Evolutionary conservation across 1,140 invertebrate genomes (phyloP).

Genomic region (Littorina saxatilis): DNA sequence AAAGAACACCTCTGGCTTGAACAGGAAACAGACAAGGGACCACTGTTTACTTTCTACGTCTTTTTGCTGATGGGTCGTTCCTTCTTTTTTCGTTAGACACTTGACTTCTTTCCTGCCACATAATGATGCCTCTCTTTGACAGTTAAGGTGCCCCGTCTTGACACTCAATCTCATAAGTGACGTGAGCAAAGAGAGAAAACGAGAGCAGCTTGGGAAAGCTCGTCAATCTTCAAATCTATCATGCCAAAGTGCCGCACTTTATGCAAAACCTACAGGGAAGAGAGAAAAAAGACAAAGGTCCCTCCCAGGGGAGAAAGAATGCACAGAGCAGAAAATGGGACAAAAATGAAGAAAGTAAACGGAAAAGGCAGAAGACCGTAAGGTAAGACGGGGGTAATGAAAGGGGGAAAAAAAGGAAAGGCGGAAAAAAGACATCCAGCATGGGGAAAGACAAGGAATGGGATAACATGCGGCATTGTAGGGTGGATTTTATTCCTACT

Average conservation of each 20-base stretch:
- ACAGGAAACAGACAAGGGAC: slow-evolving; percentile 20
- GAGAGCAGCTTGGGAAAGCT: slow-evolving; percentile 30
- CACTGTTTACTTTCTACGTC: slow-evolving; percentile 16
- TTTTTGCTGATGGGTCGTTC: neutral
- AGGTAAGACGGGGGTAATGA: neutral
- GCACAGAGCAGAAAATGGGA: neutral
- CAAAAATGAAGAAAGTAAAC: neutral
- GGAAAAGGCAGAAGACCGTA: neutral
- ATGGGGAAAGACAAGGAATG: too few species aligned
- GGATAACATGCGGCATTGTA: too few species aligned
- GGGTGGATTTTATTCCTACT: too few species aligned
- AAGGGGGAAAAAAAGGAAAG: neutral
- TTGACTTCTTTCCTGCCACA: slow-evolving; percentile 9
- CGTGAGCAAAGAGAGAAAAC: slow-evolving; percentile 43
- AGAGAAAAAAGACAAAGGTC: slow-evolving; percentile 1
- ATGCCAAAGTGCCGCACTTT: neutral
- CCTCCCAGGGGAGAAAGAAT: neutral
- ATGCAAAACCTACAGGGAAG: slow-evolving; percentile 5
- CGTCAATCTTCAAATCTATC: slow-evolving; percentile 1
- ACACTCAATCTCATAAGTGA: slow-evolving; percentile 21
- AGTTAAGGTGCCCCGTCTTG: neutral
- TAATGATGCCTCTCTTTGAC: slow-evolving; percentile 7
- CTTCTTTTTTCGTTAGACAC: neutral
- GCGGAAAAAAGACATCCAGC: too few species aligned
- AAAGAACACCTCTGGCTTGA: neutral